Evolutionary conservation across 2,113 vertebrate genomes (phyloP).

Genomic region (Pelodiscus sinensis): DNA sequence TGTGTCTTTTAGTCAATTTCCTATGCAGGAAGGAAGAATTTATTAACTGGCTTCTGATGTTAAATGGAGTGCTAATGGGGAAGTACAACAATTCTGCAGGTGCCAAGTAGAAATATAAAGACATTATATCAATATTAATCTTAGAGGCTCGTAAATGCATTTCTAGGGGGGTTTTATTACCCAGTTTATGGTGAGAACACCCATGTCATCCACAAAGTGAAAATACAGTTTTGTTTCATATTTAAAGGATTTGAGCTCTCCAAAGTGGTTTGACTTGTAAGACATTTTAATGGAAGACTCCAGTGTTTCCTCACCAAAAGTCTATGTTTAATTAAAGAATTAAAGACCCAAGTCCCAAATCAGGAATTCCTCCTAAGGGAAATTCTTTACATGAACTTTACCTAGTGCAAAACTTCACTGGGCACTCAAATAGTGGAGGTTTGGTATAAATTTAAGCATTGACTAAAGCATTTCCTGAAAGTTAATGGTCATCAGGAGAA

Average conservation of each 20-base stretch:
- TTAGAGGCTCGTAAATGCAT: slow-evolving; percentile 60
- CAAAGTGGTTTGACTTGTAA: neutral
- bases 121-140: slow-evolving; percentile 85
- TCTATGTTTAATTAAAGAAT: neutral
- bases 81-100: slow-evolving; percentile 85
- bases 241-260: neutral
- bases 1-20: slow-evolving; percentile 88
- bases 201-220: slow-evolving; percentile 4
- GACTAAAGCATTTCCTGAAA: neutral
- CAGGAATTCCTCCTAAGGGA: slow-evolving; percentile 1
- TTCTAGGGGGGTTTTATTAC: slow-evolving; percentile 41
- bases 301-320: neutral
- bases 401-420: neutral
- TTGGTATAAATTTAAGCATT: neutral
- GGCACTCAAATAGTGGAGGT: neutral
- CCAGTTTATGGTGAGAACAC: slow-evolving; percentile 61
- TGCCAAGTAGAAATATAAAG: slow-evolving; percentile 79
- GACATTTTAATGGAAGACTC: neutral
- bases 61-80: slow-evolving; percentile 86
- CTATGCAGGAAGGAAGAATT: slow-evolving; percentile 84
- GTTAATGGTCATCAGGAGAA: slow-evolving; percentile 41
- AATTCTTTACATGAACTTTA: neutral
- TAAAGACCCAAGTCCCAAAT: neutral
- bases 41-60: slow-evolving; percentile 83
- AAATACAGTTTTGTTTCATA: neutral